phyloP scores from a whole-genome alignment of 2,797 vertebrate species.

The Rhinichthys osculus region DNA sequence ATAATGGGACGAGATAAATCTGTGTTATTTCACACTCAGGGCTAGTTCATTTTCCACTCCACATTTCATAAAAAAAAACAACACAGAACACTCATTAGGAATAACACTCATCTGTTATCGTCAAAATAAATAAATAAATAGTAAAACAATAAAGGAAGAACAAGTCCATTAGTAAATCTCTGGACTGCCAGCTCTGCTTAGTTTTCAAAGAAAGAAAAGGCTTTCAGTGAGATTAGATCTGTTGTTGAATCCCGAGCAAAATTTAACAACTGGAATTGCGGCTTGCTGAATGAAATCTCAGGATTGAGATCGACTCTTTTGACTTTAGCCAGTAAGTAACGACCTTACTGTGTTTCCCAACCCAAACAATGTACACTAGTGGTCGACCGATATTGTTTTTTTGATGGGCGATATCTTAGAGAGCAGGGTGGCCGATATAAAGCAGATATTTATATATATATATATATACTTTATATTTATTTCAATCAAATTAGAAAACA shows the following conservation, averaged over 20 bases:
- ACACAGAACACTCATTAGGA: conserved; percentile 22
- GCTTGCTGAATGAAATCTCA: neutral
- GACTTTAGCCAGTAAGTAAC: too few relatives aligned
- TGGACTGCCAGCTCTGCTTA: too few relatives aligned
- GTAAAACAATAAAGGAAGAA: neutral
- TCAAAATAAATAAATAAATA: neutral
- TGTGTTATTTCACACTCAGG: conserved; percentile 41
- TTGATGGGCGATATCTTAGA: too few relatives aligned
- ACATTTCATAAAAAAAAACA: conserved; percentile 23
- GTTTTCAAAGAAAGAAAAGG: neutral
- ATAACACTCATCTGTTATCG: conserved; percentile 24
- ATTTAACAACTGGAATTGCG: neutral
- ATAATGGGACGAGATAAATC: conserved; percentile 36
- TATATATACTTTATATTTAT: too few relatives aligned
- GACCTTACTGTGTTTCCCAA: neutral
- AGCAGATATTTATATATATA: too few relatives aligned
- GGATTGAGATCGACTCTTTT: neutral
- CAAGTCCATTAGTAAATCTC: too few relatives aligned
- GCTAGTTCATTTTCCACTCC: conserved; percentile 22
- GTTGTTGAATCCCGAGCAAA: neutral
- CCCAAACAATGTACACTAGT: neutral
- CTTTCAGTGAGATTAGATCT: neutral
- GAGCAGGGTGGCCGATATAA: too few relatives aligned
- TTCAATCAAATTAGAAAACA: too few relatives aligned
- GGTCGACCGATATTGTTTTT: too few relatives aligned